These are phyloP conservation scores for Nothobranchius kuhntae DNA, from an alignment of 2,113 vertebrate species.

Conservation along the genomic window DNA sequence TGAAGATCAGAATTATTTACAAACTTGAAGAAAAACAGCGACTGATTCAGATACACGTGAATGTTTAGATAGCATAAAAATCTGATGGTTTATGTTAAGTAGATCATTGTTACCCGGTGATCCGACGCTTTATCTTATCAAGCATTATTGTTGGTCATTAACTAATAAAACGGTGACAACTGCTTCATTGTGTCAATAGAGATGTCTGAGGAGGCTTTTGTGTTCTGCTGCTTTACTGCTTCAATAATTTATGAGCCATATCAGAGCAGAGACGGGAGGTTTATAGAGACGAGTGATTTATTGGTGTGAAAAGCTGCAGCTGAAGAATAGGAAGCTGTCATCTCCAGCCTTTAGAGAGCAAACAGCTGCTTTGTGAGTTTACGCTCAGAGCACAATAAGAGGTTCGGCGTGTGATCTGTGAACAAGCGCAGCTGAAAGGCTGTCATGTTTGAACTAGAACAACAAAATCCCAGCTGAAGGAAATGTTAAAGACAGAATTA, in stretches of 20 bases:
- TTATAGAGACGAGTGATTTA: constrained; percentile 28
- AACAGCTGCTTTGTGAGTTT: constrained; percentile 28
- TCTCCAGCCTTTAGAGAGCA: constrained; percentile 25
- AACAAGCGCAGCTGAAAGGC: constrained; percentile 3
- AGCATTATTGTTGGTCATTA: neutral
- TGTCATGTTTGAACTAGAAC: constrained; percentile 23
- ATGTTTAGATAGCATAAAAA: neutral
- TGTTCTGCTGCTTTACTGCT: constrained; percentile 10
- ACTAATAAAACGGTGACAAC: neutral
- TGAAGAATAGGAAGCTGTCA: constrained; percentile 29
- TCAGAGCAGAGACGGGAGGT: constrained; percentile 17
- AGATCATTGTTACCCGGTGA: neutral
- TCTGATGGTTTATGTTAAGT: neutral
- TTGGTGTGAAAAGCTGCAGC: constrained; percentile 32
- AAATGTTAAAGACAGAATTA: constrained; percentile 1
- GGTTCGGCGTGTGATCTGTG: constrained; percentile 5
- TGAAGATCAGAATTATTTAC: no score
- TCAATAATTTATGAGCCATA: constrained; percentile 28
- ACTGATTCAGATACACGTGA: constrained; percentile 1
- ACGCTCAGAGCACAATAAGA: constrained; percentile 15
- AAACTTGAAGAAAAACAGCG: neutral
- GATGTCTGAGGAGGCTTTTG: constrained; percentile 5
- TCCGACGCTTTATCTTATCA: neutral
- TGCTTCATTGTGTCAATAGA: constrained; percentile 6
- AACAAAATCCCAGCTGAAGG: neutral